Base-by-base conservation (phyloP, 2,797 vertebrate genomes). In the Amphiprion clarkii region DNA sequence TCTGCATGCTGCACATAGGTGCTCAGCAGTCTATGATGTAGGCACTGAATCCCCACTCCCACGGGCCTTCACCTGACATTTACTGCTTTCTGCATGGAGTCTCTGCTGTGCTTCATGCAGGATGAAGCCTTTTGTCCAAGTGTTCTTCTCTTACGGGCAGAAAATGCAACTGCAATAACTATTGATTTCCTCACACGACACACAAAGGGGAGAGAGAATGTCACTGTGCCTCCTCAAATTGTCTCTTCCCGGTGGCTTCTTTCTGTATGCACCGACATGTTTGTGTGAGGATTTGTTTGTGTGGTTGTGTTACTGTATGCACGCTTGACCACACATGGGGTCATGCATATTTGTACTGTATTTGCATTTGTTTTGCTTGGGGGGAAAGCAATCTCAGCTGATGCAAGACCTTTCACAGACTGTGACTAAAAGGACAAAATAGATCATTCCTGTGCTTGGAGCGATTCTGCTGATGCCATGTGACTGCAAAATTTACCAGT, bases 51-150 rank as follows among this genome's bases (percentile, higher is more conserved):
- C 29, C 68, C 42, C 58, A 54, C 72, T 78, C 78, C 82, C 79
- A 71, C 39, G 9, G 60, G 78, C 70, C 42, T 29, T 67, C 61
- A 70, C 59, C 77, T 86, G 88, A 92, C 90, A 92, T 93, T 89
- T 91, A 78, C 67, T 69, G 65, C 74, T 55, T 90, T 87, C 83
- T 81, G 76, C 82, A 66, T 23, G 64, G 58, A 84, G 78, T 88
- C 69, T 63, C 51, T 1, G 36, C 59, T 62, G 68, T 19, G 72
- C 63, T 58, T 71, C 44, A 53, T 72, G 74, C 74, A 59, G 64
- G 76, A 61, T 79, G 55, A 82, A 71, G 53, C 74, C 67, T 40
- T 51, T 79, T 81, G 82, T 88, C 61, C 39, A 23, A 58, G 65
- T 46, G 29, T 72, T 76, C 69, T 61, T 74, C 21, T 64, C 56